Base-by-base conservation (phyloP, 2,113 vertebrate genomes). In the Casuarius casuarius region DNA sequence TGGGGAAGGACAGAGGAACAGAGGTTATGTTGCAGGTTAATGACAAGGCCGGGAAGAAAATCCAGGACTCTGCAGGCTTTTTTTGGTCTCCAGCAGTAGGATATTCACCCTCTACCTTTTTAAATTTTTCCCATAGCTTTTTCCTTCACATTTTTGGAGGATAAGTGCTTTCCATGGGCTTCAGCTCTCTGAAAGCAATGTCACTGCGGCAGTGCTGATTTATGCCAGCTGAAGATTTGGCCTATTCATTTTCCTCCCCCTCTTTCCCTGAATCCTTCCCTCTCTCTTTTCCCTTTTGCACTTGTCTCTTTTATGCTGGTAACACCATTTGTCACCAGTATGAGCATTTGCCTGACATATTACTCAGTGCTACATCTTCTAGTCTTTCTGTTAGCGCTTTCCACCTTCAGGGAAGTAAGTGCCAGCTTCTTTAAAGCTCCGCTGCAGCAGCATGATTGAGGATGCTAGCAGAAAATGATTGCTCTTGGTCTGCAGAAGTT, bases 301-400 rank as follows among this genome's bases (percentile, higher is more conserved):
- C 82, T 95, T 96, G 84, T 95, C 92, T 94, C 74, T 56, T 56
- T 40, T 10, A 2, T 65, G 87, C 91, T 90, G 89, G 75, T 84
- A 77, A 90, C 89, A 29, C 89, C 89, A 44, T 89, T 97, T 96
- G 95, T 94, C 97, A 96, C 88, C 94, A 89, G 76, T 14, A 1
- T 63, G 83, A 96, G 84, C 93, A 66, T 89, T 95, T 81, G 52
- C 67, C 92, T 91, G 67, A 59, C 92, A 89, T 83, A 4, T 93
- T 38, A 33, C 92, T 80, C 83, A 7, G 26, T n/a, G 89, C 87
- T 59, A 78, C 88, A 87, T 71, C 78, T 91, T 89, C 81, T 33
- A 21, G 87, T 49, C 87, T 67, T 85, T 52, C 91, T 80, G 68
- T 12, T 6, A 76, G 96, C 1, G 0, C 58, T 87, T 92, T 82